phyloP scores from a whole-genome alignment of 2,888 invertebrate species.

The Mythimna loreyi region DNA sequence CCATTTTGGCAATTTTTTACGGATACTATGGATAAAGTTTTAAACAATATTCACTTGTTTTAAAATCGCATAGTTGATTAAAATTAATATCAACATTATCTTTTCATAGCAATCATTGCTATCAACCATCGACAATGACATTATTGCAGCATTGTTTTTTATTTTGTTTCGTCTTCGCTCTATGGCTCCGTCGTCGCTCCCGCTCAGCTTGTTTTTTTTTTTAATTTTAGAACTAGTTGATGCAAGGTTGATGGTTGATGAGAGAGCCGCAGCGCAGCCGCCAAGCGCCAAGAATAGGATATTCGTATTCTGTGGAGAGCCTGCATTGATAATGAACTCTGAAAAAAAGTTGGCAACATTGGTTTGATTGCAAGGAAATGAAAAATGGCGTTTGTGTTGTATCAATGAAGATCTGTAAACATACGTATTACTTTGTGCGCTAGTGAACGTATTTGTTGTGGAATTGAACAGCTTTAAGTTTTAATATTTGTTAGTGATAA shows the following conservation, averaged over 20 bases:
- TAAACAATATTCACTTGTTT: conserved; percentile 4
- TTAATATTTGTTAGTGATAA: conserved; percentile 74
- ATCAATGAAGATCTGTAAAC: conserved; percentile 82
- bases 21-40: neutral
- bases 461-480: conserved; percentile 61
- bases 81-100: conserved; percentile 4
- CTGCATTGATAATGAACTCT: neutral
- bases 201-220: too few relatives aligned
- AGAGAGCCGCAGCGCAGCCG: too few relatives aligned
- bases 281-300: too few relatives aligned
- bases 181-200: too few relatives aligned
- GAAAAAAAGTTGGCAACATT: neutral
- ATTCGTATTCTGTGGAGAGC: too few relatives aligned
- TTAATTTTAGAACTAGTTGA: too few relatives aligned
- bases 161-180: too few relatives aligned
- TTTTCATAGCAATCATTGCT: conserved; percentile 35
- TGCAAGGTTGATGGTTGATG: too few relatives aligned
- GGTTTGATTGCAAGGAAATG: conserved; percentile 59
- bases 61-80: neutral
- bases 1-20: conserved; percentile 60
- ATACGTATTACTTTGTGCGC: conserved; percentile 75
- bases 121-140: conserved; percentile 27
- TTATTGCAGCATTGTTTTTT: too few relatives aligned
- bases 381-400: conserved; percentile 89
- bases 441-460: conserved; percentile 62